Evolutionary conservation across 2,797 vertebrate species (phyloP).

Genomic region (Fratercula arctica): DNA sequence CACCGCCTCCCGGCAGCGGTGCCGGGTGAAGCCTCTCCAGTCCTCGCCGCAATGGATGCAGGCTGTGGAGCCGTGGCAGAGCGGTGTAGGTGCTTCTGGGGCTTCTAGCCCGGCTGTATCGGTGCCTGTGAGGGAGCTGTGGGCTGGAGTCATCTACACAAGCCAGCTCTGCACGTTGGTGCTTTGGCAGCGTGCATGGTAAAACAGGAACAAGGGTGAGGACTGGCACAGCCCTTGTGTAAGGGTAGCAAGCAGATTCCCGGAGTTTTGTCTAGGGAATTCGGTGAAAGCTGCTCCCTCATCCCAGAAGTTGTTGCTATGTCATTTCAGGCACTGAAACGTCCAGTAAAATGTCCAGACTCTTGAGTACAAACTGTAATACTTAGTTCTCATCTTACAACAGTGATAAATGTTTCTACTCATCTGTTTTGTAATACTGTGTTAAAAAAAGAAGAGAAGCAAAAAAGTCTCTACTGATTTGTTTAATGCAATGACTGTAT

Average conservation of each 20-base stretch:
- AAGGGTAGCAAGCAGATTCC: neutral
- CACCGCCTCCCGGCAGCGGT: neutral
- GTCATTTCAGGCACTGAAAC: neutral
- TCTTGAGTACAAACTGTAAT: fast-evolving
- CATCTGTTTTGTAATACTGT: fast-evolving
- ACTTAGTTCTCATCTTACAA: fast-evolving
- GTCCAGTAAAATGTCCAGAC: neutral
- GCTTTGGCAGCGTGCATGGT: neutral
- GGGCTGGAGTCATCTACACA: fast-evolving
- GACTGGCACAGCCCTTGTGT: too few species aligned
- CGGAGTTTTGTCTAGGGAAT: neutral
- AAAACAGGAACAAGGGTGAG: fast-evolving
- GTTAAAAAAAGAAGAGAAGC: neutral
- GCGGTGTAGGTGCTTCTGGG: neutral
- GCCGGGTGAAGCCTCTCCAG: fast-evolving
- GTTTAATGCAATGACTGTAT: neutral
- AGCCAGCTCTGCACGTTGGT: fast-evolving
- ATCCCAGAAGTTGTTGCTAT: fast-evolving
- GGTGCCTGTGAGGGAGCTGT: neutral
- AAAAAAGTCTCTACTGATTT: neutral
- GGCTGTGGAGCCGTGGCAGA: neutral
- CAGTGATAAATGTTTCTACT: neutral
- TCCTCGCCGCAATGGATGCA: fast-evolving
- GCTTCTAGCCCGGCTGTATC: too few species aligned
- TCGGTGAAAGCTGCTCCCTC: neutral